Conservation (phyloP, 2,888 invertebrate species). For the Epirrita christyi region DNA sequence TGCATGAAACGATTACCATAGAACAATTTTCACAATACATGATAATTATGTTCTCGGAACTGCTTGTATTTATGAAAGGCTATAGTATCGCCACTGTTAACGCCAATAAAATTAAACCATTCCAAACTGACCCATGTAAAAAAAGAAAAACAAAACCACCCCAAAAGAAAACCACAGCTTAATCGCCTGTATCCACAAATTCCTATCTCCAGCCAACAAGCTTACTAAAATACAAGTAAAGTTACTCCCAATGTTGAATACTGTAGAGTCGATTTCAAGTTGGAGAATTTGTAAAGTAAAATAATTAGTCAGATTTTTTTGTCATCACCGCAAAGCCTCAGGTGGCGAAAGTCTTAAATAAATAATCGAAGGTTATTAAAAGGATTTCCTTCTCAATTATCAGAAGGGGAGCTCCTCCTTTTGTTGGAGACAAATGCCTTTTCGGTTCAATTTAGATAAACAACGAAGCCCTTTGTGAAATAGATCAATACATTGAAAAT, state of each 20-base stretch:
- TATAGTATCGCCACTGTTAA: constrained; percentile 15
- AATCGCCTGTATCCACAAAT: constrained; percentile 40
- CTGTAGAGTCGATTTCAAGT: constrained; percentile 38
- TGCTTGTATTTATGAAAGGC: not conserved
- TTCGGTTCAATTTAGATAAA: constrained; percentile 33
- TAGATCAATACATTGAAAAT: constrained; percentile 11
- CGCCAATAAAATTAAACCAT: constrained; percentile 25
- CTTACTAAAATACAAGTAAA: constrained; percentile 30
- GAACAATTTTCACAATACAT: not conserved
- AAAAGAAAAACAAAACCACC: constrained; percentile 24
- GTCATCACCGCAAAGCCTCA: constrained; percentile 61
- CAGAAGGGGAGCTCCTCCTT: constrained; percentile 48
- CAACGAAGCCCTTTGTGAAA: constrained; percentile 16
- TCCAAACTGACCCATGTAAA: constrained; percentile 18
- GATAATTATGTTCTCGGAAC: not conserved
- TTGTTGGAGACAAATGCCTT: constrained; percentile 53
- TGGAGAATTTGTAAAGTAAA: constrained; percentile 39
- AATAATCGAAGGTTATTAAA: constrained; percentile 77
- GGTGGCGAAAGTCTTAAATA: constrained; percentile 77
- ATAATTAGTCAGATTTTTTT: constrained; percentile 65
- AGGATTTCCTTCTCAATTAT: constrained; percentile 69
- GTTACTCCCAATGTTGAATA: constrained; percentile 28
- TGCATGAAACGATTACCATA: not conserved
- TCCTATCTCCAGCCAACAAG: constrained; percentile 42
- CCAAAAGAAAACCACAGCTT: constrained; percentile 47